These are phyloP conservation scores for Lerema accius DNA, from an alignment of 1,140 invertebrate species.

Conservation along the genomic window DNA sequence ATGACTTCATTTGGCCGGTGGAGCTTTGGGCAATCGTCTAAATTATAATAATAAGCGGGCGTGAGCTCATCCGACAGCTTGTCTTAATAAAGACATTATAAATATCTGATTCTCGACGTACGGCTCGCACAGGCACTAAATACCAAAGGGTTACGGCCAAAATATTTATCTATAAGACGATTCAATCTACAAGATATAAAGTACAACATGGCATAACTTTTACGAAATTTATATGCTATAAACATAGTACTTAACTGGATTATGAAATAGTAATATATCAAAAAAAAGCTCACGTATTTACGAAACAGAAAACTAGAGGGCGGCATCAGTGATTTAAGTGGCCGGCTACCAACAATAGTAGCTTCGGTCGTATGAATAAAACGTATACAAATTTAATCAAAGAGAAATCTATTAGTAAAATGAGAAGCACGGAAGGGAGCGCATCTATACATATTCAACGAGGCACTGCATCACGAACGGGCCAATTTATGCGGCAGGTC, in stretches of 20 bases:
- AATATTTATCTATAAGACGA: slow-evolving; percentile 26
- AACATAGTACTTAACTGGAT: too few species aligned
- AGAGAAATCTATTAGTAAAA: slow-evolving; percentile 83
- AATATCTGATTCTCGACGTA: slow-evolving; percentile 71
- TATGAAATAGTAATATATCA: too few species aligned
- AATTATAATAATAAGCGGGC: slow-evolving; percentile 82
- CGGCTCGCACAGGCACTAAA: slow-evolving; percentile 57
- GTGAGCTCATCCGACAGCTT: slow-evolving; percentile 69
- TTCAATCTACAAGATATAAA: too few species aligned
- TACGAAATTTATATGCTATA: too few species aligned
- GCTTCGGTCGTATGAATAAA: slow-evolving; percentile 75
- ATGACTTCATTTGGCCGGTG: slow-evolving; percentile 76
- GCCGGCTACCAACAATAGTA: slow-evolving; percentile 72
- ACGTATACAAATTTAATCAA: slow-evolving; percentile 83
- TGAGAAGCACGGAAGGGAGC: slow-evolving; percentile 81
- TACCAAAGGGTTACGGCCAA: slow-evolving; percentile 52
- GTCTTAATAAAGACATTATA: slow-evolving; percentile 82
- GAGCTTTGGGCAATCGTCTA: slow-evolving; percentile 80
- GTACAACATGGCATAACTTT: too few species aligned
- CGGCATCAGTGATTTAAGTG: slow-evolving; percentile 69
- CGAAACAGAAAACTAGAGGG: slow-evolving; percentile 54
- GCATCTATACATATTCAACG: slow-evolving; percentile 82
- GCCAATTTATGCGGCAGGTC: slow-evolving; percentile 78
- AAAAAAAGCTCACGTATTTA: too few species aligned
- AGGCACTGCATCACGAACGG: slow-evolving; percentile 80